Percentiles rank a stretch among this genome's conserved stretches.
These are phyloP conservation scores for Pelodiscus sinensis DNA, from an alignment of 2,113 vertebrate species.

Conservation along the genomic window DNA sequence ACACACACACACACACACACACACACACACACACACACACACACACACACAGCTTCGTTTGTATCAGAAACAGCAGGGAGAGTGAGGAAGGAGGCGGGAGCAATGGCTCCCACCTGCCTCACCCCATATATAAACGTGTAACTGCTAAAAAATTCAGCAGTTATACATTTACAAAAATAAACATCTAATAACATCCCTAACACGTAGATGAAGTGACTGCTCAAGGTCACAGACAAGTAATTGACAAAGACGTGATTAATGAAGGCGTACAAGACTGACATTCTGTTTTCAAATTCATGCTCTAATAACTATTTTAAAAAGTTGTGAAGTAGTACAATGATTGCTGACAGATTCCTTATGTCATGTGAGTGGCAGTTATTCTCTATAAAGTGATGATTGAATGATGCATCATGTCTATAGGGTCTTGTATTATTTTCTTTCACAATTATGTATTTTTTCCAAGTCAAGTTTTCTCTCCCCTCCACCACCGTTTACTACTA, in stretches of 20 bases:
- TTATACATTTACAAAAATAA: too few relatives aligned
- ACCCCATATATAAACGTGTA: too few relatives aligned
- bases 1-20: too few relatives aligned
- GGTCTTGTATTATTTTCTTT: not conserved
- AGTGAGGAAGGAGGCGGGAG: too few relatives aligned
- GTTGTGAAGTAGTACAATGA: not conserved
- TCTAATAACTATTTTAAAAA: not conserved
- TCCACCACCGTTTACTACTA: not conserved
- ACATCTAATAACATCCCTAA: too few relatives aligned
- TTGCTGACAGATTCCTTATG: not conserved
- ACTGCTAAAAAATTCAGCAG: too few relatives aligned
- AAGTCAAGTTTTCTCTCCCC: not conserved
- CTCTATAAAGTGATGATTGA: not conserved
- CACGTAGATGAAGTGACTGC: not conserved
- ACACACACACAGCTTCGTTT: too few relatives aligned
- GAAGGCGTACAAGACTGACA: not conserved
- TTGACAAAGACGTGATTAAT: not conserved
- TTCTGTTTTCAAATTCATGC: rapidly evolving
- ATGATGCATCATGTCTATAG: not conserved
- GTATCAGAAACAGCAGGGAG: too few relatives aligned
- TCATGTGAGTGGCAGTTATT: not conserved
- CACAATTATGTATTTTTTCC: not conserved
- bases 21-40: too few relatives aligned
- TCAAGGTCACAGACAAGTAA: not conserved
- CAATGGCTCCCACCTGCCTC: too few relatives aligned